These are phyloP conservation scores for Panopea generosa DNA, from an alignment of 2,888 invertebrate species.

Conservation along the genomic window DNA sequence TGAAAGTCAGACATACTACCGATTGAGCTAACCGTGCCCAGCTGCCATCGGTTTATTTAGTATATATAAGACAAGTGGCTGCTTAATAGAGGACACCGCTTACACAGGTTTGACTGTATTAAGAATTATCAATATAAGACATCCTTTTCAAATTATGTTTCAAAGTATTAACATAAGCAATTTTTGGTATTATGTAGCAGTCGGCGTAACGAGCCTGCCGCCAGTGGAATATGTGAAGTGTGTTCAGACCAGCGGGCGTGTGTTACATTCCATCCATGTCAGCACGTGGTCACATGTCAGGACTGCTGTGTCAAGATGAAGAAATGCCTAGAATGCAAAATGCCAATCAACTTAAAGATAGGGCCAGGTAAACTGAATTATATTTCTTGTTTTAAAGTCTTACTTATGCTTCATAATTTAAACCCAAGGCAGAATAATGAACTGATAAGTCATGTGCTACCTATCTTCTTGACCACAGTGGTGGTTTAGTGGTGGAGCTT, in stretches of 20 bases:
- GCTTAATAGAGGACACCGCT: no score
- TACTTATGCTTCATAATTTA: neutral
- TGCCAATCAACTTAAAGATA: constrained; percentile 86
- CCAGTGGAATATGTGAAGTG: constrained; percentile 87
- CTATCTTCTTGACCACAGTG: neutral
- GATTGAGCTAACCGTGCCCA: no score
- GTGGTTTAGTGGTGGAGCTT: no score
- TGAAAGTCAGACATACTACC: no score
- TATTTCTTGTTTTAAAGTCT: no score
- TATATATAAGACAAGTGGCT: no score
- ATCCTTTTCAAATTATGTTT: no score
- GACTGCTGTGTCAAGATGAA: constrained; percentile 92
- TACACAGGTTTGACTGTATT: no score
- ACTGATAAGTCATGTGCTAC: neutral
- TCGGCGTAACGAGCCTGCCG: constrained; percentile 25
- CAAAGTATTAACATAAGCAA: no score
- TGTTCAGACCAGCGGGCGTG: constrained; percentile 89
- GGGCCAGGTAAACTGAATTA: constrained; percentile 82
- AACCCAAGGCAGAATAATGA: neutral
- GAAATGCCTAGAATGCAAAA: constrained; percentile 90
- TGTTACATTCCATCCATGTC: constrained; percentile 91
- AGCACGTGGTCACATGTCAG: constrained; percentile 91
- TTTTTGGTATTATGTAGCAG: constrained; percentile 12
- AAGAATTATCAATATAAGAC: no score
- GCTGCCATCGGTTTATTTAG: no score